phyloP scores from a whole-genome alignment of 2,797 vertebrate genomes.

The Acanthopagrus latus region DNA sequence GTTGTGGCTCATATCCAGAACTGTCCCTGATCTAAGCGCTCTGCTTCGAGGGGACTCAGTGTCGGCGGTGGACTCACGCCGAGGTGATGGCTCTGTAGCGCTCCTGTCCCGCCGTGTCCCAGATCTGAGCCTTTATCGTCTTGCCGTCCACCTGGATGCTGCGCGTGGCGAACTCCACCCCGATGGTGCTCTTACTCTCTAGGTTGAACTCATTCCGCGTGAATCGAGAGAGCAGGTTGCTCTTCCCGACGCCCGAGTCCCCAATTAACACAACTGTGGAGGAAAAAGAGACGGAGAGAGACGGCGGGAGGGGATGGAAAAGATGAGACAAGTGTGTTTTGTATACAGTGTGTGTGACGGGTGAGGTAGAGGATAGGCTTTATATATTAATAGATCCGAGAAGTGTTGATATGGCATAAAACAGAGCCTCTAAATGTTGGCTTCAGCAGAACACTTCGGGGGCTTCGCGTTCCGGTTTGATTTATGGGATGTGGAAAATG shows the following conservation, averaged over 20 bases:
- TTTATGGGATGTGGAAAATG: constrained; percentile 17
- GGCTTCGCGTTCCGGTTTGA: background rate
- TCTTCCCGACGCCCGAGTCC: constrained; percentile 97
- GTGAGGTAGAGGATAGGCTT: background rate
- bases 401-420: constrained; percentile 38
- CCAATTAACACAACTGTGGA: constrained; percentile 95
- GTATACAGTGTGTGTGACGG: constrained; percentile 7
- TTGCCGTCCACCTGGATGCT: constrained; percentile 99
- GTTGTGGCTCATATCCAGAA: background rate
- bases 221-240: constrained; percentile 96
- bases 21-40: background rate
- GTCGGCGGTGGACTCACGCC: constrained; percentile 86
- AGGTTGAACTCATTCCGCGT: constrained; percentile 98
- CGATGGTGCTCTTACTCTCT: constrained; percentile 98
- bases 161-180: constrained; percentile 97
- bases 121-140: constrained; percentile 99
- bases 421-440: background rate
- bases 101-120: constrained; percentile 97
- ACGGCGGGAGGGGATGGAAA: background rate
- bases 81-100: constrained; percentile 98
- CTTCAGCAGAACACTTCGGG: constrained; percentile 2
- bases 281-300: background rate
- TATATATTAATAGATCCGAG: constrained; percentile 19
- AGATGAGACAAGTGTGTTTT: constrained; percentile 3
- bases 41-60: background rate